Base-by-base conservation (phyloP, 2,113 vertebrate species). In the Macquaria australasica region DNA sequence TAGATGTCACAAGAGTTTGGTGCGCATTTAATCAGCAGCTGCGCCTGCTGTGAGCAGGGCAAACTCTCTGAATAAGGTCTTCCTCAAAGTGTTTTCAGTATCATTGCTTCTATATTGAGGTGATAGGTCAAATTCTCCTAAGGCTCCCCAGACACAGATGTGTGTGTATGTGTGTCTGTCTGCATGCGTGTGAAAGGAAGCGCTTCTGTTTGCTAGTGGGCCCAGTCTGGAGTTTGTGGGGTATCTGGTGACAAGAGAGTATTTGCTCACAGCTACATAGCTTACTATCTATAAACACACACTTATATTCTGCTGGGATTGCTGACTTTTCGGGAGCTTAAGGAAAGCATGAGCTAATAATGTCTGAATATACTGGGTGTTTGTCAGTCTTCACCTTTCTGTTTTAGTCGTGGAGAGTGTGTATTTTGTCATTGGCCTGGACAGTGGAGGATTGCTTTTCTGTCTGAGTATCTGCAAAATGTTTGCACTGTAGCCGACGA, bases 231-330 rank as follows among this genome's bases (percentile, higher is more conserved):
- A 68, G 78, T 82, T 89, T 87, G 56, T 66, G 79, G 79, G 80
- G 84, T 88, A 83, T 92, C 91, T 82, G 79, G 89, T 88, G 82
- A 89, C 92, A 81, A 39, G 79, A 70, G 79, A 76, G 45, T 92
- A 86, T 90, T 92, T 88, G 78, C 87, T 87, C 72, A 45, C 77
- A 43, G 82, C 90, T 41, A 76, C 84, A 84, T 84, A 83, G 79
- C 80, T 79, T 59, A 34, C 81, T 73, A 72, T 91, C 82, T 91
- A 83, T 89, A 88, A 92, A 89, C 86, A 83, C 60, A 60, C 72
- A 48, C 58, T 16, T 79, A n/a, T 82, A 79, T 70, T 84, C 78
- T 51, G 11, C 48, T 9, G 83, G 81, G 84, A 78, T 73, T 55
- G 31, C 28, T 3, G 83, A 64, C 48, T 84, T 72, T 81, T 68